Conservation (phyloP, 2,888 invertebrate species). For the Andrena dorsata region DNA sequence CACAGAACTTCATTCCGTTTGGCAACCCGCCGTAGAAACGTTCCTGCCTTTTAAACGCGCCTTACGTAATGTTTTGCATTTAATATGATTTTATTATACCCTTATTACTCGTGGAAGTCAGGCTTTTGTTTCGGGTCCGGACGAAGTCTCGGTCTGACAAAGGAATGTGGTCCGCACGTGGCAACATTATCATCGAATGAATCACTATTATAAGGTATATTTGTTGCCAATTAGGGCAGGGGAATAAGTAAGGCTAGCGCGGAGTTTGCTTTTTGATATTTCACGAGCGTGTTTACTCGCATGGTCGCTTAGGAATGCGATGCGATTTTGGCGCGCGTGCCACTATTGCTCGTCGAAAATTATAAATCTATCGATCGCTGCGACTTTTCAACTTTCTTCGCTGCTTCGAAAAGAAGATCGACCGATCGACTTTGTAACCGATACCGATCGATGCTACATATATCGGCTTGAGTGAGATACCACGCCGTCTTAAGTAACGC, state of each 20-base stretch:
- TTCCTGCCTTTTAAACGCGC: background rate
- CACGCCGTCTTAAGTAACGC: constrained; percentile 41
- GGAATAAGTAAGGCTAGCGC: background rate
- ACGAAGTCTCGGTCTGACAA: no score
- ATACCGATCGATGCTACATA: background rate
- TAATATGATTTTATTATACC: background rate
- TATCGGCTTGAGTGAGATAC: constrained; percentile 36
- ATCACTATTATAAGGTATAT: background rate
- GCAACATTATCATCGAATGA: background rate
- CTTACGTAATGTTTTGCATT: constrained; percentile 32
- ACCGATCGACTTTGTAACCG: background rate
- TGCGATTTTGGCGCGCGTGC: background rate
- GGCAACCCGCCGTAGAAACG: background rate
- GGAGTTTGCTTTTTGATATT: constrained; percentile 26
- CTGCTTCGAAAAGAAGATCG: background rate
- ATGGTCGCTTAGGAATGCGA: constrained; percentile 8
- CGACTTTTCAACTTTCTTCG: background rate
- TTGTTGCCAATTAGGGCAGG: background rate
- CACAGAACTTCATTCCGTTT: background rate
- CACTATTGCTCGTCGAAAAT: background rate
- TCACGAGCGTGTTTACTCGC: constrained; percentile 9
- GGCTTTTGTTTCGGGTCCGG: background rate
- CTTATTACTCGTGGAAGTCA: background rate
- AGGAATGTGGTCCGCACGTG: constrained; percentile 17
- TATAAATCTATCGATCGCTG: no score